Conservation (phyloP, 2,888 invertebrate species). For the Scaptomyza flava region DNA sequence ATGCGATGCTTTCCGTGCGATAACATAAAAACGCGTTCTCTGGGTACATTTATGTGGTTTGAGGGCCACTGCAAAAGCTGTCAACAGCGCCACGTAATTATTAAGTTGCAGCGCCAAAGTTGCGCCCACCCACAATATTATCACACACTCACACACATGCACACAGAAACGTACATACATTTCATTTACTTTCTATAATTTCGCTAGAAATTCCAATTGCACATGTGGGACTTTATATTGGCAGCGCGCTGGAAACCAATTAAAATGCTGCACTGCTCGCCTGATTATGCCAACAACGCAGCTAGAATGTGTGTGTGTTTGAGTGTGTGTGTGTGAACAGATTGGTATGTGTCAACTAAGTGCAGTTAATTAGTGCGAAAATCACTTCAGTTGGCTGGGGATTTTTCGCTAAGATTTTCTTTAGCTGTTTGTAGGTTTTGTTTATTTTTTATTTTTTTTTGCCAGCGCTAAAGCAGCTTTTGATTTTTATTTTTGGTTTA, state of each 20-base stretch:
- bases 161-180: constrained; percentile 29
- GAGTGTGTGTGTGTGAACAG: constrained; percentile 58
- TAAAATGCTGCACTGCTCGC: constrained; percentile 72
- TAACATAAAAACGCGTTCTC: constrained; percentile 27
- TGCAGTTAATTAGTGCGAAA: constrained; percentile 80
- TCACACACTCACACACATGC: constrained; percentile 1
- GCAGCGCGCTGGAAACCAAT: constrained; percentile 72
- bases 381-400: constrained; percentile 77
- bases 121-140: constrained; percentile 29
- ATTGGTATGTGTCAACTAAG: constrained; percentile 79
- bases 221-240: constrained; percentile 78
- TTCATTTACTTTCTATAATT: constrained; percentile 78
- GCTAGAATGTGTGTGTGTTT: neutral
- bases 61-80: constrained; percentile 45
- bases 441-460: neutral
- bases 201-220: constrained; percentile 77
- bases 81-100: constrained; percentile 68
- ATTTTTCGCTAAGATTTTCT: constrained; percentile 67
- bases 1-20: constrained; percentile 46
- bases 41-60: neutral
- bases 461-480: constrained; percentile 34
- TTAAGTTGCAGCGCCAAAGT: constrained; percentile 49
- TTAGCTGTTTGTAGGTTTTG: constrained; percentile 58
- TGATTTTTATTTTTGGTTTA: constrained; percentile 18
- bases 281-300: constrained; percentile 68